These are phyloP conservation scores for Drosophila bocqueti DNA, from an alignment of 1,140 invertebrate species.

Conservation along the genomic window DNA sequence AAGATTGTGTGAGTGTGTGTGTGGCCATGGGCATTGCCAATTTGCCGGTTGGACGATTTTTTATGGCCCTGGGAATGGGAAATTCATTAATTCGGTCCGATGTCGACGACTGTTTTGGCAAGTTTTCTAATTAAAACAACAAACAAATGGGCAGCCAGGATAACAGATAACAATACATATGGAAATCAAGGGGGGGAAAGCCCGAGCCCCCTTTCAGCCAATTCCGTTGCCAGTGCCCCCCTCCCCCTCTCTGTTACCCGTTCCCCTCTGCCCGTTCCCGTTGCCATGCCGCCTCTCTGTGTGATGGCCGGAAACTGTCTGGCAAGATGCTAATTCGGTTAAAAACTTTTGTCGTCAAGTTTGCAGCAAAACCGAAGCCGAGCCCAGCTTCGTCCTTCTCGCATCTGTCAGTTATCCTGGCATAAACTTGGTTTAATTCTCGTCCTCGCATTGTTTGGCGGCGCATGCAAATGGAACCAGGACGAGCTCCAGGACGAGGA, in stretches of 20 bases:
- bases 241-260: too few relatives aligned
- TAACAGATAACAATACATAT: slow-evolving; percentile 74
- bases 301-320: slow-evolving; percentile 73
- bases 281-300: not conserved
- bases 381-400: not conserved
- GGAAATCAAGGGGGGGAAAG: slow-evolving; percentile 53
- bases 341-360: slow-evolving; percentile 81
- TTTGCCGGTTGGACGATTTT: slow-evolving; percentile 72
- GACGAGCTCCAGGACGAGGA: not conserved
- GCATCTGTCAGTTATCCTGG: slow-evolving; percentile 45
- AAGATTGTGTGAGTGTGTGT: not conserved
- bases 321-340: slow-evolving; percentile 81
- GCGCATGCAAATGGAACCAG: slow-evolving; percentile 68
- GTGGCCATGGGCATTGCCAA: slow-evolving; percentile 61
- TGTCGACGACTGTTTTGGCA: slow-evolving; percentile 62
- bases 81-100: slow-evolving; percentile 76
- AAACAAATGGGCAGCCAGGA: slow-evolving; percentile 73
- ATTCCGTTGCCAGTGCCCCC: not conserved
- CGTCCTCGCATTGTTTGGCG: slow-evolving; percentile 67
- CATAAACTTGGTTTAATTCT: slow-evolving; percentile 66
- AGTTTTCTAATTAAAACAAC: slow-evolving; percentile 83
- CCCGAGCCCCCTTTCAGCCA: not conserved
- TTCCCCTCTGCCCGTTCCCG: not conserved
- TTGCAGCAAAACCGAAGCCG: slow-evolving; percentile 53
- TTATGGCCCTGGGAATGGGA: slow-evolving; percentile 56